Conservation (phyloP, 2,113 vertebrate genomes). For the Peucedramus taeniatus region DNA sequence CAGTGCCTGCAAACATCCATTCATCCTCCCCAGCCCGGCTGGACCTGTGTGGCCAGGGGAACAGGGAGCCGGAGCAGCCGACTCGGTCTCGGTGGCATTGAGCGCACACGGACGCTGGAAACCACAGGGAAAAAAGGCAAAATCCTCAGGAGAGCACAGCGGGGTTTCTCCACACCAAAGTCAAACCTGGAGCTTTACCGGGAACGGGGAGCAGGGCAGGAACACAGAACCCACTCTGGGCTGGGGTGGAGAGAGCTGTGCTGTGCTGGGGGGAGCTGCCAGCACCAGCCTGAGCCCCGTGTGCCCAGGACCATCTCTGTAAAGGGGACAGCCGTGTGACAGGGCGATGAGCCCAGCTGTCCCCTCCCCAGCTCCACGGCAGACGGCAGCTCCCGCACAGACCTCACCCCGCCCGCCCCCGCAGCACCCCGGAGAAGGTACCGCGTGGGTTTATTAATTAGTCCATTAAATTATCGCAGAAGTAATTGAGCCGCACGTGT, state of each 20-base stretch:
- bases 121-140: background rate
- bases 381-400: background rate
- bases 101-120: accelerated
- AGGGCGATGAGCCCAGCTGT: background rate
- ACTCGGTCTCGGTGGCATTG: accelerated
- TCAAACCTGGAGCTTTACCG: no score
- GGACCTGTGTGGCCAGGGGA: accelerated
- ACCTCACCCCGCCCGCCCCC: background rate
- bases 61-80: background rate
- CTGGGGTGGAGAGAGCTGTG: background rate
- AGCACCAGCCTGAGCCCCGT: background rate
- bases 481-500: background rate
- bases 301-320: background rate
- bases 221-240: background rate
- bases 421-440: background rate
- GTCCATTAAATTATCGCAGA: background rate
- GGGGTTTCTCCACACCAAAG: background rate
- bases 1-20: background rate
- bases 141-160: background rate
- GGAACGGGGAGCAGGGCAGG: background rate
- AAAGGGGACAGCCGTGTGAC: background rate
- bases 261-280: background rate
- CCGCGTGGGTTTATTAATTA: background rate
- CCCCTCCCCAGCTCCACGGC: background rate
- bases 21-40: accelerated